These are phyloP conservation scores for Acrocephalus arundinaceus DNA, from an alignment of 2,113 vertebrate species.

Conservation along the genomic window DNA sequence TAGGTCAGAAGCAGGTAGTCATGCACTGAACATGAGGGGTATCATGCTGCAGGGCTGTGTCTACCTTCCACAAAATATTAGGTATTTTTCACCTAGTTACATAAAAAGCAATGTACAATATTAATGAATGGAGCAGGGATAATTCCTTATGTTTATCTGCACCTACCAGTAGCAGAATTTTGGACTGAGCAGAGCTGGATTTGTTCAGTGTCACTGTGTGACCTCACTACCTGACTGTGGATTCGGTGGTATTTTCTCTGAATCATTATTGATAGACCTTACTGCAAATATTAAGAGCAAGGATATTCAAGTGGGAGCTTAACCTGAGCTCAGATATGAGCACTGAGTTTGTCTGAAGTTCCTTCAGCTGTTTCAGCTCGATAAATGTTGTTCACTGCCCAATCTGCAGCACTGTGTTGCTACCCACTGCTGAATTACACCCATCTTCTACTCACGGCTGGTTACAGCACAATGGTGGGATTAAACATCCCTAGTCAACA, in stretches of 20 bases:
- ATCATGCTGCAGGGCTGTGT: background rate
- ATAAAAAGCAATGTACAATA: background rate
- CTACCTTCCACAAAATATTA: background rate
- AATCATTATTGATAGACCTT: constrained; percentile 9
- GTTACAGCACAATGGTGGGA: background rate
- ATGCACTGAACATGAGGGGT: background rate
- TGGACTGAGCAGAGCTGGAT: background rate
- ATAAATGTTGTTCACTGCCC: background rate
- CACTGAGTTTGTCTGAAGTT: background rate
- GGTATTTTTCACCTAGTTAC: background rate
- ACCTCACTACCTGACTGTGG: background rate
- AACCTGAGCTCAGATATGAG: background rate
- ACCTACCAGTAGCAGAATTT: background rate
- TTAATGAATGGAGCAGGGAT: background rate
- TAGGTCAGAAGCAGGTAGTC: background rate
- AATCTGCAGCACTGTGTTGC: background rate
- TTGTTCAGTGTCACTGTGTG: background rate
- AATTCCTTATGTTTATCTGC: background rate
- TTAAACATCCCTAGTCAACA: background rate
- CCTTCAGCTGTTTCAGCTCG: background rate
- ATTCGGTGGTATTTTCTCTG: constrained; percentile 12
- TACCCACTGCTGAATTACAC: background rate
- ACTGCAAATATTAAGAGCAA: background rate
- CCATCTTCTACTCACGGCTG: background rate
- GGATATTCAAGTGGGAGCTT: background rate